Conservation (phyloP, 1,140 invertebrate genomes). For the Zelostemma sp. region DNA sequence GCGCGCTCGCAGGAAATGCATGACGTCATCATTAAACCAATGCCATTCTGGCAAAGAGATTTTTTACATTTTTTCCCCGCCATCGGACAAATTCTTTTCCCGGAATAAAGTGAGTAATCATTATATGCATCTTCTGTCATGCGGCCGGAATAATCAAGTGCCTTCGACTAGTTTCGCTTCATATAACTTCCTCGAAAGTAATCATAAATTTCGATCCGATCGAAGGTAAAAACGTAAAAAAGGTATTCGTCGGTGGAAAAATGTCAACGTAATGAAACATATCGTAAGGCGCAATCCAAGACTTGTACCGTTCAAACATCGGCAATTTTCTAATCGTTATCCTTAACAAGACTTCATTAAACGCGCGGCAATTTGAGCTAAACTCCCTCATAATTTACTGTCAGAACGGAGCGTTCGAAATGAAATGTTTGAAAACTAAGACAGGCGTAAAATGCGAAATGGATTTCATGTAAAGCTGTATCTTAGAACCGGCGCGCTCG, state of each 20-base stretch:
- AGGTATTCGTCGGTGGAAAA: neutral
- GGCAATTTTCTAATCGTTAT: slow-evolving; percentile 1
- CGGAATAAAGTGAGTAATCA: slow-evolving; percentile 38
- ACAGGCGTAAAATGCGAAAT: neutral
- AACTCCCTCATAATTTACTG: neutral
- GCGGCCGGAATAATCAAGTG: slow-evolving; percentile 23
- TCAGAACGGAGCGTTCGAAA: too few relatives aligned
- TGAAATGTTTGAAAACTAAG: neutral
- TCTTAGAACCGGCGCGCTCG: slow-evolving; percentile 12
- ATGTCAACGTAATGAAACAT: neutral
- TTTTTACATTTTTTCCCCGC: slow-evolving; percentile 30
- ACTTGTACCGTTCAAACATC: neutral
- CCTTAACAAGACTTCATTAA: slow-evolving; percentile 3
- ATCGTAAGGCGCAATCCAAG: too few relatives aligned
- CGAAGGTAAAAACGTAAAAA: neutral
- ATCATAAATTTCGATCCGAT: neutral
- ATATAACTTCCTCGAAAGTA: neutral
- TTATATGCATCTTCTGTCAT: slow-evolving; percentile 14
- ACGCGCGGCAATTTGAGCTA: neutral
- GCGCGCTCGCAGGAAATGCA: slow-evolving; percentile 24
- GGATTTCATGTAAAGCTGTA: too few relatives aligned
- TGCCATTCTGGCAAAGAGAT: slow-evolving; percentile 27
- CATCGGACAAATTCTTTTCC: slow-evolving; percentile 37
- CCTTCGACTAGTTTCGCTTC: neutral
- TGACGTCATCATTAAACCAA: slow-evolving; percentile 35